These are phyloP conservation scores for Poeciliopsis paucimaculata DNA, from an alignment of 2,797 vertebrate genomes.

Conservation along the genomic window DNA sequence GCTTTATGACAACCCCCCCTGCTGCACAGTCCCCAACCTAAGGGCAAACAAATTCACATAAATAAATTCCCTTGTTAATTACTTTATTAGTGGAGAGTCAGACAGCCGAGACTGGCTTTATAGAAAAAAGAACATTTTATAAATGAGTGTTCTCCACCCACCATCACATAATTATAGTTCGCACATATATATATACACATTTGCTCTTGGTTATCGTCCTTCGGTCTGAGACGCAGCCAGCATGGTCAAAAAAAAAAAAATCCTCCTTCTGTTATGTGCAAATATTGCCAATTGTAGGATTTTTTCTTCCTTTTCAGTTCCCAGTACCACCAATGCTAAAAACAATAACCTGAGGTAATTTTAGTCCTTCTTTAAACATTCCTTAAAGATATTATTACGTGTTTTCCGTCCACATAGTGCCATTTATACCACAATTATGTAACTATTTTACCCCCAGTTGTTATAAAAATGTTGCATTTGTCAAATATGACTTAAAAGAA, in stretches of 20 bases:
- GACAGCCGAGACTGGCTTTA: constrained; percentile 35
- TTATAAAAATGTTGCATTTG: no score
- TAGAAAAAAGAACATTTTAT: constrained; percentile 17
- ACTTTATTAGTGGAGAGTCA: constrained; percentile 69
- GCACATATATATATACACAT: no score
- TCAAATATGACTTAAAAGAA: no score
- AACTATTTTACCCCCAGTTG: no score
- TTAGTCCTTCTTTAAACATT: neutral
- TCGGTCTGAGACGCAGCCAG: no score
- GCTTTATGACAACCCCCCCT: constrained; percentile 64
- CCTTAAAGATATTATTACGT: neutral
- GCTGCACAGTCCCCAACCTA: constrained; percentile 46
- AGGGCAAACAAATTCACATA: constrained; percentile 56
- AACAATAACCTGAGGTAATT: neutral
- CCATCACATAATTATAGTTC: neutral
- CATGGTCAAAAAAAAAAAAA: constrained; percentile 3
- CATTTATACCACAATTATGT: no score
- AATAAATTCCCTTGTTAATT: constrained; percentile 62
- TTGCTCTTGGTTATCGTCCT: no score
- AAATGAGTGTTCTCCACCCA: constrained; percentile 17
- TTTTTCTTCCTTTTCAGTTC: constrained; percentile 31
- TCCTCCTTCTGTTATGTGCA: constrained; percentile 27
- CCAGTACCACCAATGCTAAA: constrained; percentile 12
- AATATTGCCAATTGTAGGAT: constrained; percentile 15
- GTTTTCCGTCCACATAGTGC: no score